Evolutionary conservation across 2,113 vertebrate species (phyloP), one percentile per base, ranked within the genome.

Genomic region (Eudorcas thomsonii): DNA sequence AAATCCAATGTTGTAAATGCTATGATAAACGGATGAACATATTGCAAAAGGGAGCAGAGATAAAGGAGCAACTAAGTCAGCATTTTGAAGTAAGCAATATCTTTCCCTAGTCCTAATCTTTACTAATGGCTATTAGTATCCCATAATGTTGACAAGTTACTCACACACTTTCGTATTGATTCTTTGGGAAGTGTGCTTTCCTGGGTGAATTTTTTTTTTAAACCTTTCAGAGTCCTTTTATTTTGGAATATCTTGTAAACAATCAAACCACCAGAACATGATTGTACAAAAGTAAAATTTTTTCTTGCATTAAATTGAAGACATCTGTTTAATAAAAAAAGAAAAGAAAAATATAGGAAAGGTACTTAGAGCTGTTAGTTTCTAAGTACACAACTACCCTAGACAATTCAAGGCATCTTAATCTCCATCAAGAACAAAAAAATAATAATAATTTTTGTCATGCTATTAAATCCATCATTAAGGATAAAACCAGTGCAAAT

Each of bases 231-330:
- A 99, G 98, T 99, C 99, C 98, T 99, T 99, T 97, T 98, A 98
- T 93, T 98, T 98, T 97, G 98, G 98, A 98, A 98, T 98, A 98
- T 98, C 98, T 97, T 99, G 99, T 99, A 99, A 99, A 99, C 99
- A 96, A 99, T 99, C 99, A 98, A 99, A 99, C 99, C 99, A 99
- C 99, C 99, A 99, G 99, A 99, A 99, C 98, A 99, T 99, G 99
- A 99, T 99, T 99, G 99, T 99, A 99, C 98, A 99, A 99, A 98
- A 99, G 99, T 99, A 99, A 99, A 99, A 99, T 97, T 98, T 98
- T 98, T 97, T 99, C 98, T 96, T 99, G 98, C 98, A 98, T 98
- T 99, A 99, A 99, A 99, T 98, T 98, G 98, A 98, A 98, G 98
- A 99, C 98, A 98, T 98, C 97, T 98, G 98, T 99, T 99, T 96